A percentile compares a stretch with the other conserved stretches of the same genome.
These are phyloP conservation scores for Gymnothorax reevesii DNA, from an alignment of 2,797 vertebrate genomes.

Conservation along the genomic window DNA sequence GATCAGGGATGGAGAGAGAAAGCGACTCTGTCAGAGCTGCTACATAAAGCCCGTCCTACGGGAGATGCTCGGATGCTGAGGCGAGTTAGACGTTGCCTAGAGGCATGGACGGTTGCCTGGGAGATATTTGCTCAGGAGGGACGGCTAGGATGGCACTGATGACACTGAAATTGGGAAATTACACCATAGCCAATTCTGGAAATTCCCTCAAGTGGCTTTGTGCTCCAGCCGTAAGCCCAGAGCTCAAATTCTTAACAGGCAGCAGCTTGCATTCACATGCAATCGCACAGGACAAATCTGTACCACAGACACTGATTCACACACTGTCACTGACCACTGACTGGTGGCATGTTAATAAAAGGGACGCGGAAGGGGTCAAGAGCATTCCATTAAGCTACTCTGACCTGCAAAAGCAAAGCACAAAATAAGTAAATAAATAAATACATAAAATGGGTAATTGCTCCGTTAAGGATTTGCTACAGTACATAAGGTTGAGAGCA, in stretches of 20 bases:
- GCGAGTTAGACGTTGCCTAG: constrained; percentile 47
- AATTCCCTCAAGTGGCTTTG: constrained; percentile 5
- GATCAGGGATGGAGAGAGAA: background rate
- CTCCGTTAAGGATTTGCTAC: background rate
- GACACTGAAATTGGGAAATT: constrained; percentile 18
- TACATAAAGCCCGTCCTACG: constrained; percentile 42
- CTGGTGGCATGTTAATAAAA: background rate
- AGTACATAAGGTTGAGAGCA: background rate
- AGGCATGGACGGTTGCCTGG: constrained; percentile 61
- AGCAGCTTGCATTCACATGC: background rate
- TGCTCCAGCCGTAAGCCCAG: background rate
- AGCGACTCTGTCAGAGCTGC: background rate
- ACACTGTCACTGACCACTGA: background rate
- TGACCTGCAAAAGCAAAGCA: background rate
- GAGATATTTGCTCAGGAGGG: constrained; percentile 54
- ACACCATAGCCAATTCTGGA: constrained; percentile 1
- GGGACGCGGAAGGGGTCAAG: background rate
- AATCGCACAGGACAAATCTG: background rate
- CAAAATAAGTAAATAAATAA: background rate
- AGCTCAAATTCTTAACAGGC: background rate
- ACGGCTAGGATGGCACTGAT: background rate
- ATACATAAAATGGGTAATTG: background rate
- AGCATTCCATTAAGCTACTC: background rate
- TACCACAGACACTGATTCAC: background rate
- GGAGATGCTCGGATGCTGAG: constrained; percentile 35